A percentile compares a stretch with the other conserved stretches of the same genome.
These are phyloP conservation scores for Stenolophus ochropezus DNA, from an alignment of 2,888 invertebrate genomes.

Conservation along the genomic window DNA sequence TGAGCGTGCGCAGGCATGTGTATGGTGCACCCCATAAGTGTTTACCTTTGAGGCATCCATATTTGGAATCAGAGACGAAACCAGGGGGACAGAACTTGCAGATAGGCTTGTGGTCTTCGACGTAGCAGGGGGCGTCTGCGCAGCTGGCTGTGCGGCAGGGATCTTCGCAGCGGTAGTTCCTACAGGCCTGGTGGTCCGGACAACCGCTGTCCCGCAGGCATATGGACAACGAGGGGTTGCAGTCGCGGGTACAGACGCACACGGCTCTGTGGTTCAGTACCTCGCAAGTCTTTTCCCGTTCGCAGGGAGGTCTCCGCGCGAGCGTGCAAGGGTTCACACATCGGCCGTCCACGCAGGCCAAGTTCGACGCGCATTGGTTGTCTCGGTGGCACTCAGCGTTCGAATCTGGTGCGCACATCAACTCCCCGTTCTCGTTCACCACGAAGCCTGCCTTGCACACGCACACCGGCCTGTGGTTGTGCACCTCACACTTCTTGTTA, in stretches of 20 bases:
- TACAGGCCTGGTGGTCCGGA: constrained; percentile 88
- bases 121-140: constrained; percentile 90
- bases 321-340: constrained; percentile 91
- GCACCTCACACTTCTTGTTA: constrained; percentile 92
- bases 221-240: constrained; percentile 89
- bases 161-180: constrained; percentile 92
- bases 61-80: constrained; percentile 92
- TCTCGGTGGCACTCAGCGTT: constrained; percentile 85
- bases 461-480: constrained; percentile 89
- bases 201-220: constrained; percentile 93
- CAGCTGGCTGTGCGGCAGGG: constrained; percentile 91
- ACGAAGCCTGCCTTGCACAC: constrained; percentile 93
- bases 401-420: constrained; percentile 89
- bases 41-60: constrained; percentile 98
- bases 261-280: constrained; percentile 90
- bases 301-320: constrained; percentile 80
- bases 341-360: constrained; percentile 87
- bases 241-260: constrained; percentile 91
- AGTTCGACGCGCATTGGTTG: constrained; percentile 89
- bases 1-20: not conserved
- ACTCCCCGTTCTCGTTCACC: constrained; percentile 89
- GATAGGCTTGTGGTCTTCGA: constrained; percentile 95
- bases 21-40: constrained; percentile 62
- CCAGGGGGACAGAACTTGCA: constrained; percentile 97
- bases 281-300: constrained; percentile 89